These are phyloP conservation scores for Centropus unirufus DNA, from an alignment of 2,113 vertebrate genomes.

Conservation along the genomic window DNA sequence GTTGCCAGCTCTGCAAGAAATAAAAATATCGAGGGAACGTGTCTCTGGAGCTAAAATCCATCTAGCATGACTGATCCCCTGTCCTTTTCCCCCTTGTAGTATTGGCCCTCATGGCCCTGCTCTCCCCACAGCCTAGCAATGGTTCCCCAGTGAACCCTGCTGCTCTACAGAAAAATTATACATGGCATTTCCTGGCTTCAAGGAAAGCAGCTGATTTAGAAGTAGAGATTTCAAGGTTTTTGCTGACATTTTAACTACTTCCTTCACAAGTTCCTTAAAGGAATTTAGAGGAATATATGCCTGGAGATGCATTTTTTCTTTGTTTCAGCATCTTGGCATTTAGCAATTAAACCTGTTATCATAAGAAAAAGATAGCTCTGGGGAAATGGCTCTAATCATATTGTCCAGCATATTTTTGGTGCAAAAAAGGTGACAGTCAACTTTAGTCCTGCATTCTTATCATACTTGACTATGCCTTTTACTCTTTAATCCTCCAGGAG, in stretches of 20 bases:
- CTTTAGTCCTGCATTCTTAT: not conserved
- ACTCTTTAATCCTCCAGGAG: not conserved
- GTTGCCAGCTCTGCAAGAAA: not conserved
- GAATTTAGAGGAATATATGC: not conserved
- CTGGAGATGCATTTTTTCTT: not conserved
- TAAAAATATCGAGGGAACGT: not conserved
- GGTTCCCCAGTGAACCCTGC: not conserved
- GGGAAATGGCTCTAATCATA: not conserved
- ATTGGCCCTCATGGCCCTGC: not conserved
- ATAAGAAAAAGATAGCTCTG: not conserved
- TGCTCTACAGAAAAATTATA: not conserved
- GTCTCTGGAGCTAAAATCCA: not conserved
- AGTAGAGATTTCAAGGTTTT: not conserved
- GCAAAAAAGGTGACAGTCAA: not conserved
- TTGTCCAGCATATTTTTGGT: not conserved
- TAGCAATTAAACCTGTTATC: not conserved
- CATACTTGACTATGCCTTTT: not conserved
- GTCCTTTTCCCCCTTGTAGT: not conserved
- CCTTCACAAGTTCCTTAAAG: not conserved
- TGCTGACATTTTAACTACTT: not conserved
- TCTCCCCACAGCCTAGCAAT: not conserved
- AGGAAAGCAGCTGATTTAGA: not conserved
- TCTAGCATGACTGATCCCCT: rapidly evolving
- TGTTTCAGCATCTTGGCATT: not conserved
- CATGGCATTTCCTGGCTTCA: not conserved